phyloP scores from a whole-genome alignment of 2,888 invertebrate genomes.

The Agriopis marginaria region DNA sequence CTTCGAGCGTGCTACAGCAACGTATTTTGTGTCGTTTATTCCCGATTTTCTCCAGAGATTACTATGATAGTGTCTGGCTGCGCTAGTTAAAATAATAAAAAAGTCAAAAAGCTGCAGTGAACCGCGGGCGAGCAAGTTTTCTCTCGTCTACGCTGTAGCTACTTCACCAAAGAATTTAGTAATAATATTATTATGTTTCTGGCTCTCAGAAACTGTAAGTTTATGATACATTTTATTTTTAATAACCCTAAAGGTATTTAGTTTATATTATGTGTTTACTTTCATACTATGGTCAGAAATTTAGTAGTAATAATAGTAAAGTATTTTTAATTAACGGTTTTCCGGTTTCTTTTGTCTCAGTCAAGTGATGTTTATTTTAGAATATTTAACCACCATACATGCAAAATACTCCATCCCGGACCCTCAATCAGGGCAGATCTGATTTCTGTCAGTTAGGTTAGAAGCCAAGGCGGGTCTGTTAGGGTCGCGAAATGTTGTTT shows the following conservation, averaged over 20 bases:
- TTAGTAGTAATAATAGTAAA: no score
- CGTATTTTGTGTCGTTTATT: slow-evolving; percentile 18
- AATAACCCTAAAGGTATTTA: background rate
- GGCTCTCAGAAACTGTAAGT: background rate
- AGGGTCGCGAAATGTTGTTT: no score
- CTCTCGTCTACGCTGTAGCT: slow-evolving; percentile 48
- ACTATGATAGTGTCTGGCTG: slow-evolving; percentile 10
- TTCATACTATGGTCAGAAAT: no score
- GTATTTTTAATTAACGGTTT: no score
- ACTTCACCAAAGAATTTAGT: slow-evolving; percentile 50
- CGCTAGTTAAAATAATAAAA: slow-evolving; percentile 26
- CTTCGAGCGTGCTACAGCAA: background rate
- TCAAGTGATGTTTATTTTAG: no score
- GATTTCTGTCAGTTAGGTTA: no score
- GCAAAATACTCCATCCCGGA: no score
- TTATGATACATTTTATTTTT: background rate
- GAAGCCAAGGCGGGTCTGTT: no score
- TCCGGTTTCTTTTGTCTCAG: no score
- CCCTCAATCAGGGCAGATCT: no score
- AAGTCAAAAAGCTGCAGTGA: slow-evolving; percentile 34
- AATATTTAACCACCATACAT: no score
- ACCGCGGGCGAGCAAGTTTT: slow-evolving; percentile 52
- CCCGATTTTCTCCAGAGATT: slow-evolving; percentile 20
- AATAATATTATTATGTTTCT: slow-evolving; percentile 2
- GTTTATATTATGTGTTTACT: no score